Base-by-base conservation (phyloP, 2,888 invertebrate genomes). In the Ctenicera cuprea region DNA sequence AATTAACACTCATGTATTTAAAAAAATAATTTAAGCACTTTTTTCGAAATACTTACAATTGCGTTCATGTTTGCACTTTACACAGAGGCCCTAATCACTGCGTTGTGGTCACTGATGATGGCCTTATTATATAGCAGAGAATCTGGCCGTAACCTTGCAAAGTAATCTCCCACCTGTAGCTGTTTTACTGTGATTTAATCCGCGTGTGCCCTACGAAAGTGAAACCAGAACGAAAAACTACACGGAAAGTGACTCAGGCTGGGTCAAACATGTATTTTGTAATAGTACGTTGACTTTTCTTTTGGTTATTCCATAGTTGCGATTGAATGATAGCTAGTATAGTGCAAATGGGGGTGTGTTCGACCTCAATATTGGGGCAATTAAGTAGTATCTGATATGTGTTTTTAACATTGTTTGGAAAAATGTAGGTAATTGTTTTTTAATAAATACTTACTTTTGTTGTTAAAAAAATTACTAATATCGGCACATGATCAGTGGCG, bases 61-160 rank as follows among this genome's bases (percentile, higher is more conserved):
- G 66, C 50, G 20, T 50, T 65, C 74, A 74, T 74, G 14, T 50
- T 68, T 50, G 45, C 33, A 45, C 64, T 22, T 22, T 26, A 38
- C 41, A 38, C 41, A 18, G n/a, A 18, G 9, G 18, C 37, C 41
- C 54, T 48, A 69, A 62, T 61, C 52, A 70, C 38, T 38, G 33
- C 48, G 33, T 20, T 41, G 33, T 41, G 38, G 45, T 62, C 33
- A 50, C 43, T 38, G 20, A 33, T 20, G 62, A 64, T 59, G 33
- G 22, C 18, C 38, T 52, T 41, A 38, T 71, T 74, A 71, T 74
- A 74, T 74, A 74, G 62, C 63, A 45, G 38, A 43, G 26, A 45
- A 61, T 57, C 37, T 62, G 71, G 37, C 67, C 71, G 38, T 74
- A 74, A 74, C 74, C 74, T 74, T 74, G 71, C 62, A 33, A 48